Percentiles rank a stretch among this genome's conserved stretches.
Evolutionary conservation across 2,888 invertebrate genomes (phyloP).

Genomic region (Dicyrtomina minuta): DNA sequence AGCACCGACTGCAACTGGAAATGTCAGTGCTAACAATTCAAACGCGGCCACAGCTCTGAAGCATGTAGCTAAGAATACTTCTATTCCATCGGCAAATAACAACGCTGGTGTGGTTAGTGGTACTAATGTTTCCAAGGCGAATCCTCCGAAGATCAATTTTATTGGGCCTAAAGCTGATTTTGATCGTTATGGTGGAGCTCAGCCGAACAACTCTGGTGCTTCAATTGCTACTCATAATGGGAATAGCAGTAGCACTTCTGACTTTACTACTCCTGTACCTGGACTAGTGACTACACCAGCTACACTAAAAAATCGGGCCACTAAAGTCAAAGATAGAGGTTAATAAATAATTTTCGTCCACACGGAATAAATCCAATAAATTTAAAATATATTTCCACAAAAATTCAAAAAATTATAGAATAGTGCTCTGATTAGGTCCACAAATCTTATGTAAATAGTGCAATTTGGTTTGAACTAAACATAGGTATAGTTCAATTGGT

Average conservation of each 20-base stretch:
- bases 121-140: slow-evolving; percentile 55
- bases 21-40: background rate
- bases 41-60: too few relatives aligned
- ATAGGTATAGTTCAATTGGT: too few relatives aligned
- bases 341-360: too few relatives aligned
- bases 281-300: slow-evolving; percentile 16
- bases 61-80: slow-evolving; percentile 9
- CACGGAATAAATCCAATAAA: too few relatives aligned
- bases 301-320: slow-evolving; percentile 17
- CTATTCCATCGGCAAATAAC: slow-evolving; percentile 56
- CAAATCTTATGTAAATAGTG: too few relatives aligned
- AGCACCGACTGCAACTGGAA: slow-evolving; percentile 38
- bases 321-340: too few relatives aligned
- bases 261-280: slow-evolving; percentile 30
- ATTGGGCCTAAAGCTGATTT: slow-evolving; percentile 64
- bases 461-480: too few relatives aligned
- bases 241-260: background rate
- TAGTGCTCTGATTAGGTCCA: too few relatives aligned
- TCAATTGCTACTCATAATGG: too few relatives aligned
- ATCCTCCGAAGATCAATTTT: slow-evolving; percentile 80
- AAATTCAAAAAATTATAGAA: too few relatives aligned
- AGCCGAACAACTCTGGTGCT: background rate
- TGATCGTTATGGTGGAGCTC: slow-evolving; percentile 32
- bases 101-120: slow-evolving; percentile 57
- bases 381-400: too few relatives aligned